A percentile compares a stretch with the other conserved stretches of the same genome.
These are phyloP conservation scores for Periparus ater DNA, from an alignment of 2,797 vertebrate genomes.

Conservation along the genomic window DNA sequence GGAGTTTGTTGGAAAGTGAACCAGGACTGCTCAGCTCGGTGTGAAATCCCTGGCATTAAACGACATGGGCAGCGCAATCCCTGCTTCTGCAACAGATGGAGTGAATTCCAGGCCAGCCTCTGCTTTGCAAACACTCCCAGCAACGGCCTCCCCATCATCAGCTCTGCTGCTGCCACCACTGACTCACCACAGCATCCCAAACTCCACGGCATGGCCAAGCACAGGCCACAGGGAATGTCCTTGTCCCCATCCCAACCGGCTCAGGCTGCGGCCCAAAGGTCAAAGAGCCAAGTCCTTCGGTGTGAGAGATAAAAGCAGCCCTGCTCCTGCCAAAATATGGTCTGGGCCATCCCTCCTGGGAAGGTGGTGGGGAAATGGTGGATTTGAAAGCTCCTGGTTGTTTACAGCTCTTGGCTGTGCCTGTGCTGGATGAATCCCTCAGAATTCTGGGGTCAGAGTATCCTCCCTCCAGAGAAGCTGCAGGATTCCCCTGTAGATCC, in stretches of 20 bases:
- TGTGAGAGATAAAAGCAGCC: not conserved
- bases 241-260: fast-evolving
- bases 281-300: not conserved
- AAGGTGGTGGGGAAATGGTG: not conserved
- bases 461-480: not conserved
- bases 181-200: not conserved
- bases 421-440: not conserved
- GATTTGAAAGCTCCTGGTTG: not conserved
- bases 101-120: slow-evolving; percentile 19
- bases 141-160: not conserved
- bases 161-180: not conserved
- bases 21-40: slow-evolving; percentile 40
- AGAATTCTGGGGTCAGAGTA: not conserved
- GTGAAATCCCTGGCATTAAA: slow-evolving; percentile 43
- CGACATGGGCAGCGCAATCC: not conserved
- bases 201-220: not conserved
- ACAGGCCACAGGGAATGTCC: not conserved
- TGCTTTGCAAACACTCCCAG: slow-evolving; percentile 46
- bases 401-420: not conserved
- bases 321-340: not conserved
- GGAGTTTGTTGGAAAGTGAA: slow-evolving; percentile 28
- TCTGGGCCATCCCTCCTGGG: not conserved
- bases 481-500: not conserved
- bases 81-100: slow-evolving; percentile 52
- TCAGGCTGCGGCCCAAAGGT: not conserved